phyloP scores from a whole-genome alignment of 2,797 vertebrate genomes.

The Cygnus olor region DNA sequence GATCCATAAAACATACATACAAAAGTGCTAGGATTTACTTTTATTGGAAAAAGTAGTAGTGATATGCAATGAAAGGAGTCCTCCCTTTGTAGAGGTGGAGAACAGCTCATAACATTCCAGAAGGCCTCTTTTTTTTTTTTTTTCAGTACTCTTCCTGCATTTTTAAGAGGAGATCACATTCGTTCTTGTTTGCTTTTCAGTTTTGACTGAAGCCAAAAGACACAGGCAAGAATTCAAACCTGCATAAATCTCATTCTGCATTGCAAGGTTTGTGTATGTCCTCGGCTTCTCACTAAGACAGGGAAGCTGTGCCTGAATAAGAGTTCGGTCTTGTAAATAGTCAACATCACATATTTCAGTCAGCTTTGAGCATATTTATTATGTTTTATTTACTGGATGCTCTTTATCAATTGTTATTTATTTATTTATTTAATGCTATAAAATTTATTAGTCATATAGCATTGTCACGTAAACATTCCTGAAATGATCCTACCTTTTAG shows the following conservation, averaged over 20 bases:
- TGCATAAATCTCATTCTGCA: neutral
- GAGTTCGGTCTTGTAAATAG: neutral
- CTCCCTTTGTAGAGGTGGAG: slow-evolving; percentile 45
- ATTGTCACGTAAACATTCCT: neutral
- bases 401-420: neutral
- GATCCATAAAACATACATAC: neutral
- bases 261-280: neutral
- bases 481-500: neutral
- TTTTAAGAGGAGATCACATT: slow-evolving; percentile 4
- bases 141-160: slow-evolving; percentile 11
- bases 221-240: slow-evolving; percentile 6
- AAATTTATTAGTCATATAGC: neutral
- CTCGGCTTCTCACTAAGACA: neutral
- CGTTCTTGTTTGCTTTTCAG: neutral
- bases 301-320: neutral
- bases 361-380: neutral
- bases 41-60: slow-evolving; percentile 13
- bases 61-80: slow-evolving; percentile 19
- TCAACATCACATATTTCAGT: neutral
- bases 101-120: slow-evolving; percentile 25
- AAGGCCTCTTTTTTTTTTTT: neutral
- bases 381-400: neutral
- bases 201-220: slow-evolving; percentile 32
- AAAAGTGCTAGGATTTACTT: slow-evolving; percentile 8
- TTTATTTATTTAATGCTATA: neutral